Conservation (phyloP, 2,888 invertebrate genomes). For the Cryptocheilus praepositus region DNA sequence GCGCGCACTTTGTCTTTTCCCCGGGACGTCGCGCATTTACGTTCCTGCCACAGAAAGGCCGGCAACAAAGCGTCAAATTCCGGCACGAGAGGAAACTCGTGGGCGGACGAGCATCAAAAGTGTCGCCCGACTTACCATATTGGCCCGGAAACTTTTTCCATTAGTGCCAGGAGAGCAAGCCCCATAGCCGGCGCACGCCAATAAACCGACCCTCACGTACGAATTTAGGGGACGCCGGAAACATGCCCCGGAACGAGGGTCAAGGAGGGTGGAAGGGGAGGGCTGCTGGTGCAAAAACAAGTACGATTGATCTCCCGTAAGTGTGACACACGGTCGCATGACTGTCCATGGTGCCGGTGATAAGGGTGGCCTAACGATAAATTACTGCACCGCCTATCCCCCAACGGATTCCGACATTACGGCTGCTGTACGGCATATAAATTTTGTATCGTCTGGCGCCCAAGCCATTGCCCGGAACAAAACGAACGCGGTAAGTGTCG, state of each 20-base stretch:
- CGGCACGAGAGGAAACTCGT: slow-evolving; percentile 6
- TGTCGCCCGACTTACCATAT: slow-evolving; percentile 40
- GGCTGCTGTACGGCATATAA: neutral
- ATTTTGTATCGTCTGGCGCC: no score
- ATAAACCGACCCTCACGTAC: slow-evolving; percentile 45
- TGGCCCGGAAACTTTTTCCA: slow-evolving; percentile 45
- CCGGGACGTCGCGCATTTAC: no score
- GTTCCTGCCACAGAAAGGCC: no score
- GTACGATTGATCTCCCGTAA: slow-evolving; percentile 44
- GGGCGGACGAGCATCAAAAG: slow-evolving; percentile 13
- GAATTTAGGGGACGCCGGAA: slow-evolving; percentile 38
- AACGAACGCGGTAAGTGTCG: neutral
- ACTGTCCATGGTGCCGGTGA: neutral
- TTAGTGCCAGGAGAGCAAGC: slow-evolving; percentile 33
- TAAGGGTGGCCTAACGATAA: slow-evolving; percentile 9
- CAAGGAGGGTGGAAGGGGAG: no score
- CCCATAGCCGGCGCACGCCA: slow-evolving; percentile 29
- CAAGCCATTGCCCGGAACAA: neutral
- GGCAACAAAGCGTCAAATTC: neutral
- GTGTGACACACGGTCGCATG: slow-evolving; percentile 40
- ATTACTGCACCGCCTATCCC: slow-evolving; percentile 1
- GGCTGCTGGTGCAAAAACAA: slow-evolving; percentile 25
- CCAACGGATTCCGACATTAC: neutral
- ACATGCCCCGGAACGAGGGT: slow-evolving; percentile 20
- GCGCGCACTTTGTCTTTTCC: no score